These are phyloP conservation scores for Leucopsar rothschildi DNA, from an alignment of 2,113 vertebrate species.

Conservation along the genomic window DNA sequence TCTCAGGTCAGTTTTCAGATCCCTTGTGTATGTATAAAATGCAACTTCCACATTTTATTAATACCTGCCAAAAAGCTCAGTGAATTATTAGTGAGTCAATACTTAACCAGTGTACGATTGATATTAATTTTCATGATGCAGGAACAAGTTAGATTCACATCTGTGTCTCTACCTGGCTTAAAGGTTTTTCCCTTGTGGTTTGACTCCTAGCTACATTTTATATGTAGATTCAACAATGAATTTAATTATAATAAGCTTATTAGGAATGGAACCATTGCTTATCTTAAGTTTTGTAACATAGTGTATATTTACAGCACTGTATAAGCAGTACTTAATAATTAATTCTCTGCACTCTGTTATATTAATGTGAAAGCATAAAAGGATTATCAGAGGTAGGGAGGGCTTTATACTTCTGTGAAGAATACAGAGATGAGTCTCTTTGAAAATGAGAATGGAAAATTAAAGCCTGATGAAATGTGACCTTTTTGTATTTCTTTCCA, in stretches of 20 bases:
- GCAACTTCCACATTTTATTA: background rate
- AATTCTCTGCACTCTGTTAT: background rate
- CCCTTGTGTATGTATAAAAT: background rate
- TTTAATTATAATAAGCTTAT: constrained; percentile 55
- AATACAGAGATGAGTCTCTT: background rate
- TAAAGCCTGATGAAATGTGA: background rate
- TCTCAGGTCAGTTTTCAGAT: background rate
- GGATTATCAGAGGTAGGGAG: constrained; percentile 14
- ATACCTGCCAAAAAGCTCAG: background rate
- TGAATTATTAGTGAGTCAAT: background rate
- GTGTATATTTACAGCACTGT: constrained; percentile 33
- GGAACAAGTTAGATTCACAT: background rate
- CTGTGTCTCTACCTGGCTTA: background rate
- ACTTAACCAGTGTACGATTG: background rate
- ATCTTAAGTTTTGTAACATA: constrained; percentile 42
- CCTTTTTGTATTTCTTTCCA: background rate
- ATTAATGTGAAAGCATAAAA: constrained; percentile 35
- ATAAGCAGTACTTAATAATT: constrained; percentile 47
- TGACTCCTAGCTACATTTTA: background rate
- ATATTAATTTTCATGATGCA: background rate
- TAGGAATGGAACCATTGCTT: constrained; percentile 28
- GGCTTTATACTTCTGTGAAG: constrained; percentile 9
- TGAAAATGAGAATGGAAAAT: constrained; percentile 27
- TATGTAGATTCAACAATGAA: constrained; percentile 8
- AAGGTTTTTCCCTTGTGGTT: background rate